phyloP scores from a whole-genome alignment of 2,888 invertebrate genomes.

The Agrochola litura region DNA sequence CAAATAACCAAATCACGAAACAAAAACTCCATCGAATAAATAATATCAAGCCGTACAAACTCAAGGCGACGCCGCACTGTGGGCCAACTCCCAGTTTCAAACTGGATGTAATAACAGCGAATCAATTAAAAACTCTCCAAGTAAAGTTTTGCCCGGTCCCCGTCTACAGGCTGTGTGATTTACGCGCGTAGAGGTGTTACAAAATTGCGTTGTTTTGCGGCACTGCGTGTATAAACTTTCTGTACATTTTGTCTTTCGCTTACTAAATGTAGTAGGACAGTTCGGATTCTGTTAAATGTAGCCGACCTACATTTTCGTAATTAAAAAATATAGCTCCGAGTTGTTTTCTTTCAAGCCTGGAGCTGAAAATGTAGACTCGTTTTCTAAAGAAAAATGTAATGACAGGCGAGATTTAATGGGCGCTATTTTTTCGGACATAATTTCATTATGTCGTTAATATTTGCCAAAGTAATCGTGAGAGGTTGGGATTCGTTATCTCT shows the following conservation, averaged over 20 bases:
- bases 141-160: constrained; percentile 71
- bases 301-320: constrained; percentile 54
- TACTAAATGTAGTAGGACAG: constrained; percentile 35
- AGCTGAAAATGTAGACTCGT: constrained; percentile 31
- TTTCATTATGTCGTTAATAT: constrained; percentile 14
- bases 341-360: constrained; percentile 27
- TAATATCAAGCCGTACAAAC: constrained; percentile 39
- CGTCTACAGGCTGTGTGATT: constrained; percentile 73
- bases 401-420: constrained; percentile 25
- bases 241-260: constrained; percentile 60
- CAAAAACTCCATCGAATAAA: constrained; percentile 49
- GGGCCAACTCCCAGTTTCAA: constrained; percentile 57
- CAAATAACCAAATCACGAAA: constrained; percentile 46
- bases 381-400: constrained; percentile 43
- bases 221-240: constrained; percentile 62
- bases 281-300: constrained; percentile 56
- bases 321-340: constrained; percentile 44
- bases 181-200: constrained; percentile 71
- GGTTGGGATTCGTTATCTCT: constrained; percentile 33
- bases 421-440: background rate
- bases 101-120: constrained; percentile 72
- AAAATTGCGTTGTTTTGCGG: constrained; percentile 67
- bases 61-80: constrained; percentile 47
- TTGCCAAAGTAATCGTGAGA: constrained; percentile 21
- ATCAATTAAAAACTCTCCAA: constrained; percentile 80